A percentile compares a stretch with the other conserved stretches of the same genome.
Evolutionary conservation across 2,797 vertebrate genomes (phyloP).

Genomic region (Tadarida brasiliensis): DNA sequence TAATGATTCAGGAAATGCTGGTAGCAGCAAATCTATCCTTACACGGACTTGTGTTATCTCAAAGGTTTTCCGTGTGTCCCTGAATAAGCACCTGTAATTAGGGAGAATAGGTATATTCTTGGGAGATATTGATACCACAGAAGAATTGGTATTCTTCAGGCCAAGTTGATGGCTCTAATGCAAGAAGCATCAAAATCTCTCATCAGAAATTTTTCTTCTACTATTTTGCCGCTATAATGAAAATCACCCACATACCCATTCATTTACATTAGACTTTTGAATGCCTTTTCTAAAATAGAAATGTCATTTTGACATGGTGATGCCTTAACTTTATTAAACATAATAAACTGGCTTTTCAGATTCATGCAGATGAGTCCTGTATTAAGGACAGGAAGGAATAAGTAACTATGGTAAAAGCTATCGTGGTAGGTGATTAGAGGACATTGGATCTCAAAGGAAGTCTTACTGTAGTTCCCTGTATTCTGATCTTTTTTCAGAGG

Average conservation of each 20-base stretch:
- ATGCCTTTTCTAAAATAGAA: constrained; percentile 29
- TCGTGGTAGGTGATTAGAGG: not conserved
- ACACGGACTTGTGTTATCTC: not conserved
- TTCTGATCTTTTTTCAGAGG: not conserved
- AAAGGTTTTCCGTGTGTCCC: not conserved
- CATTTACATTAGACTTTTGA: not conserved
- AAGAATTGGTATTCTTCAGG: not conserved
- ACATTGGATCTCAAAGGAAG: not conserved
- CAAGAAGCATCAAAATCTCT: not conserved
- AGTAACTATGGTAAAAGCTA: not conserved
- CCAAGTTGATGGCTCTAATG: not conserved
- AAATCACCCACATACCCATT: not conserved
- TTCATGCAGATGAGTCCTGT: not conserved
- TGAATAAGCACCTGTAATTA: not conserved
- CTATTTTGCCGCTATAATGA: not conserved
- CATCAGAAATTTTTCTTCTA: not conserved
- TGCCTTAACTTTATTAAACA: not conserved
- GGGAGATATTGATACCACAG: not conserved
- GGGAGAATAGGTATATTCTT: not conserved
- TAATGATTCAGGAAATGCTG: not conserved
- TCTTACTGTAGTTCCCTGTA: not conserved
- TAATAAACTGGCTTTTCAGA: not conserved
- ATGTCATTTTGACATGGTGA: not conserved
- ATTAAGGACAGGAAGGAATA: not conserved
- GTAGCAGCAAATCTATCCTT: not conserved